A percentile compares a stretch with the other conserved stretches of the same genome.
Evolutionary conservation across 2,113 vertebrate species (phyloP).

Genomic region (Indicator indicator): DNA sequence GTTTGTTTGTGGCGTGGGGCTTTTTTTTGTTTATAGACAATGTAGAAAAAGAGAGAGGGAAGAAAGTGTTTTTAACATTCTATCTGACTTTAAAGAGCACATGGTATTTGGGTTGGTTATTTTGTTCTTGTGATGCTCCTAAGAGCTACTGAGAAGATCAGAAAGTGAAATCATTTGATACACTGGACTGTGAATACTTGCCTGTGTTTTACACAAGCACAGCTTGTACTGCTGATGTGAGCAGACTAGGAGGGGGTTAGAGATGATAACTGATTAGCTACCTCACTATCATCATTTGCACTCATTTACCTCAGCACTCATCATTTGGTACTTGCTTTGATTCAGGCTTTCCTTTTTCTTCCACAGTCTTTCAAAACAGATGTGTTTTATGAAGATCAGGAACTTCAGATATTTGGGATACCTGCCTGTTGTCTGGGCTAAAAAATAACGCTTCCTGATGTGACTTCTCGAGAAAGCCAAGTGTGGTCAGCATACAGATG

Average conservation of each 20-base stretch:
- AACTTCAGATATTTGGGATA: background rate
- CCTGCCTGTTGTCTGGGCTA: background rate
- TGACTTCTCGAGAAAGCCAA: background rate
- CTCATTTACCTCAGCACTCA: background rate
- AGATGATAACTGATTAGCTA: background rate
- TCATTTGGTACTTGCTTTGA: background rate
- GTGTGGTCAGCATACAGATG: background rate
- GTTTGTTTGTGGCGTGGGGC: no score
- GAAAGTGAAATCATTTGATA: background rate
- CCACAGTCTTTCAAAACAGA: background rate
- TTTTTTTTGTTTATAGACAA: background rate
- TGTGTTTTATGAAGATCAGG: background rate
- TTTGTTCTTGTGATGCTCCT: background rate
- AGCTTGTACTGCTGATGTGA: background rate
- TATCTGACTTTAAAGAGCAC: background rate
- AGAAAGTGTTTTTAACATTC: background rate
- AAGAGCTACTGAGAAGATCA: background rate
- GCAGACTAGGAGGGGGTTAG: background rate
- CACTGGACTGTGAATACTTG: background rate
- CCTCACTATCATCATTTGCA: background rate
- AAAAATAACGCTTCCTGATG: background rate
- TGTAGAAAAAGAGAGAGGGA: background rate
- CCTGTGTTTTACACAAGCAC: background rate
- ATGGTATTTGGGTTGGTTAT: background rate
- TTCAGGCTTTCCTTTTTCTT: background rate